A percentile compares a stretch with the other conserved stretches of the same genome.
Conservation (phyloP, 1,140 invertebrate species). For the Archivesica marissinica region DNA sequence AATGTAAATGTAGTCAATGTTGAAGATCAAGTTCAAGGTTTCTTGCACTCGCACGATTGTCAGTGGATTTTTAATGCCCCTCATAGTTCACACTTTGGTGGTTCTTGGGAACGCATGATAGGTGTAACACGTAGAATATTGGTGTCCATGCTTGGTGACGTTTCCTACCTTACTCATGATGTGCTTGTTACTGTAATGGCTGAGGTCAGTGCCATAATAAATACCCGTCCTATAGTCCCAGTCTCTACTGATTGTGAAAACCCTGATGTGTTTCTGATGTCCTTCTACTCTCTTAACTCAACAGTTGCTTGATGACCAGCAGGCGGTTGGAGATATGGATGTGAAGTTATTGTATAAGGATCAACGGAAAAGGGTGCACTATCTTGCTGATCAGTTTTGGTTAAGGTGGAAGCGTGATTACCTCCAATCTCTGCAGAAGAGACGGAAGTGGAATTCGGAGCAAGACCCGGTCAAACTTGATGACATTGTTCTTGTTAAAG, state of each 20-base stretch:
- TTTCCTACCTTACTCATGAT: slow-evolving; percentile 57
- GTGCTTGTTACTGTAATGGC: slow-evolving; percentile 64
- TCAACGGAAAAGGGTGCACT: slow-evolving; percentile 4
- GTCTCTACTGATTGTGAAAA: slow-evolving; percentile 55
- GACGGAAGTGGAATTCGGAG: background rate
- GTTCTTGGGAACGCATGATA: slow-evolving; percentile 68
- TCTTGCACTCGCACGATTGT: background rate
- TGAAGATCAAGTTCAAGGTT: background rate
- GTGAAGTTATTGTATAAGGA: background rate
- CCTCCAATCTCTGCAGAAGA: background rate
- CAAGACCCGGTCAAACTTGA: background rate
- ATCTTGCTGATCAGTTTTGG: background rate
- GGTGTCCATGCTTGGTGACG: slow-evolving; percentile 50
- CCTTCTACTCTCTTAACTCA: background rate
- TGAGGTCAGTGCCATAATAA: slow-evolving; percentile 62
- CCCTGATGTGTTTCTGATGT: background rate
- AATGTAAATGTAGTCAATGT: background rate
- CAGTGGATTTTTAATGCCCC: slow-evolving; percentile 55
- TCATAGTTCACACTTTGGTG: slow-evolving; percentile 59
- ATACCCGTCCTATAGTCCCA: slow-evolving; percentile 58
- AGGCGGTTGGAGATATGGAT: background rate
- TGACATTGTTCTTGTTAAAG: slow-evolving; percentile 29
- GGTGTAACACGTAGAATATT: slow-evolving; percentile 54
- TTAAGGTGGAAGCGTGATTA: background rate
- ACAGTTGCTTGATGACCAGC: background rate